Evolutionary conservation across 2,888 invertebrate species (phyloP), one percentile per base, ranked within the genome.

Genomic region (Fragum whitleyi): DNA sequence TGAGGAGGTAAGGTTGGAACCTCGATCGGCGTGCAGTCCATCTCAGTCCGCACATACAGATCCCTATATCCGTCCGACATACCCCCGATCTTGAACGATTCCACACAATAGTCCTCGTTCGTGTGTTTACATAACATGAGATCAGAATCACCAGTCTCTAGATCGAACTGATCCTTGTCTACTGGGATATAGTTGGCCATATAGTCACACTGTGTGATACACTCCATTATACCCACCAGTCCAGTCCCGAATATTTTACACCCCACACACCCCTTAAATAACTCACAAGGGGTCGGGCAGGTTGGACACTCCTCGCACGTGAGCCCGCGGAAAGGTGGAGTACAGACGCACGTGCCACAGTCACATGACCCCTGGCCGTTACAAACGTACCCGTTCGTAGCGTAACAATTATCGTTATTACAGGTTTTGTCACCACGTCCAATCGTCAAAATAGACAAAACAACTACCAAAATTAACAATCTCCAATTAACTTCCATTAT

Each of bases 281-380:
- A n/a, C 5, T 78, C 79, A 36, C 84, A 84, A 0, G 72, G 67
- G 23, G 77, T 32, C 29, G 68, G 72, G 21, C 81, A 82, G 14
- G 68, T 70, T 7, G 78, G 72, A 21, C 81, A 82, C 57, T 82
- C 78, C 61, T 82, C 82, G 32, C 82, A 82, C 62, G 78, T 82
- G 62, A 72, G 75, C 2, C 82, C 82, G 47, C 28, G 39, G 67
- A 76, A 76, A 16, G 23, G 23, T 2, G 32, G 62, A 0, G 53
- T 67, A 61, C 82, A 82, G 14, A n/a, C 57, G 32, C 82, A 82
- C 42, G 73, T 76, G 42, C 79, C 79, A 39, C 82, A 82, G 23
- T 75, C 72, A 68, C 82, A 82, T 6, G 36, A 23, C 6, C 82
- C 82, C 9, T 79, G 72, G 1, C 51, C 53, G 55, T 79, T 82